These are phyloP conservation scores for Mungos mungo DNA, from an alignment of 2,113 vertebrate genomes.

Conservation along the genomic window DNA sequence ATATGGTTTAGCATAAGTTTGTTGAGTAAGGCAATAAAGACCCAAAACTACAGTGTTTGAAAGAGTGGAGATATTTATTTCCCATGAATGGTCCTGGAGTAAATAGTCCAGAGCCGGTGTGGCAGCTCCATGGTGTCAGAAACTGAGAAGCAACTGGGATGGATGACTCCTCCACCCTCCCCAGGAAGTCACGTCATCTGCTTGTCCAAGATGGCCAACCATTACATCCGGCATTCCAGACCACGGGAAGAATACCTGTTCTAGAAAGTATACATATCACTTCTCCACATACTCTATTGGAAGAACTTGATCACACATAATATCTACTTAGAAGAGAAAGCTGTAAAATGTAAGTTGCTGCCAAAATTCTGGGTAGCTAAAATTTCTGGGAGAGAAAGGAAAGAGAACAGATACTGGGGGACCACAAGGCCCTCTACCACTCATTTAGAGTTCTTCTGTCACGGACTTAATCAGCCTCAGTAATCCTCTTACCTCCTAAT, in stretches of 20 bases:
- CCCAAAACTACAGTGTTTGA: not conserved
- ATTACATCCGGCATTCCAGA: not conserved
- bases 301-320: not conserved
- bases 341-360: not conserved
- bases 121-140: not conserved
- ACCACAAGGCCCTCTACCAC: not conserved
- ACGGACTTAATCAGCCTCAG: not conserved
- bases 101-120: not conserved
- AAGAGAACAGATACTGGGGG: not conserved
- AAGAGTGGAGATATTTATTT: not conserved
- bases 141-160: not conserved
- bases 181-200: not conserved
- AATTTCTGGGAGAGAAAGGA: not conserved
- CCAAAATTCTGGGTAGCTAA: not conserved
- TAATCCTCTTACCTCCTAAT: not conserved
- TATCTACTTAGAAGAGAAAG: not conserved
- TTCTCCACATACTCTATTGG: not conserved
- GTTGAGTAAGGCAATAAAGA: not conserved
- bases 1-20: not conserved
- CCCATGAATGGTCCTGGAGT: not conserved
- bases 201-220: not conserved
- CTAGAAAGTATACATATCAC: not conserved
- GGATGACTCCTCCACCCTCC: not conserved
- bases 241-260: not conserved
- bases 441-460: not conserved